Conservation (phyloP, 1,140 invertebrate species). For the Aphis gossypii region DNA sequence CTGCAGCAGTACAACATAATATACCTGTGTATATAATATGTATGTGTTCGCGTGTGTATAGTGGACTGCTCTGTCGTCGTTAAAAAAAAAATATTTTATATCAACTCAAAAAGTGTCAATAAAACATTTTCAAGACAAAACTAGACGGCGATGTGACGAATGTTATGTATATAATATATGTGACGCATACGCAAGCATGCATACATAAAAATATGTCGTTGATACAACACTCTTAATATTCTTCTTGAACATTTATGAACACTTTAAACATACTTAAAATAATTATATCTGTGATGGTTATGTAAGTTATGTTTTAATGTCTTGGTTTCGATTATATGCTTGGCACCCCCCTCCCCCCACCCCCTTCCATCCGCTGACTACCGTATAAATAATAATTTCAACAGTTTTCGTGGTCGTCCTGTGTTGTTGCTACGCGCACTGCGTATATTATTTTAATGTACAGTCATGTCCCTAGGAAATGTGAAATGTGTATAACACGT, state of each 20-base stretch:
- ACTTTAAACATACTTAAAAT: not conserved
- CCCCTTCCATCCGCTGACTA: too few relatives aligned
- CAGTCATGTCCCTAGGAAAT: not conserved
- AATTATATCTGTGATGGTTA: not conserved
- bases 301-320: not conserved
- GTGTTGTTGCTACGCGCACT: not conserved
- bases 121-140: slow-evolving; percentile 26
- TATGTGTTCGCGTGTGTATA: not conserved
- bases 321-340: not conserved
- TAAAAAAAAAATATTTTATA: not conserved
- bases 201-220: not conserved
- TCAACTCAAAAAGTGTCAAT: not conserved
- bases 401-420: not conserved
- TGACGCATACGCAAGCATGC: not conserved
- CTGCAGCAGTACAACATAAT: not conserved
- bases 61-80: not conserved
- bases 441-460: not conserved
- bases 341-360: too few relatives aligned
- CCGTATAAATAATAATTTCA: not conserved
- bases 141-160: not conserved
- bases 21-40: not conserved
- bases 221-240: not conserved
- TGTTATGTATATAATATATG: not conserved
- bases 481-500: slow-evolving; percentile 27
- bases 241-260: not conserved